phyloP scores from a whole-genome alignment of 2,113 vertebrate species.

The Furnarius figulus region DNA sequence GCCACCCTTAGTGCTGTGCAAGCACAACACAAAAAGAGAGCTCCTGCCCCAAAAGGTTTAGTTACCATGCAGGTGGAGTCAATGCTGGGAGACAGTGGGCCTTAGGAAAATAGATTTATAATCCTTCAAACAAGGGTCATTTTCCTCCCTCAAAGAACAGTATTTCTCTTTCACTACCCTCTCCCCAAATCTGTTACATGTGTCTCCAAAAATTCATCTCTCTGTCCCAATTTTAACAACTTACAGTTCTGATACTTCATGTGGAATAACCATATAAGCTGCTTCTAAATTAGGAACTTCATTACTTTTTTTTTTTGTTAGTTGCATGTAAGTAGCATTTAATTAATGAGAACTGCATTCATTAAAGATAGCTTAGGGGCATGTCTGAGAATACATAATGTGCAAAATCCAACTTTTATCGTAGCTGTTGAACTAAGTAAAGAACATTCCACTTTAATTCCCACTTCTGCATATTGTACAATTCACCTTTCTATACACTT shows the following conservation, averaged over 20 bases:
- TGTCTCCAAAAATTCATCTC: neutral
- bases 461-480: neutral
- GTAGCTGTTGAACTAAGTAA: neutral
- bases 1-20: neutral
- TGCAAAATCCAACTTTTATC: neutral
- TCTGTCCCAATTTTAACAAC: neutral
- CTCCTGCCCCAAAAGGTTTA: neutral
- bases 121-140: neutral
- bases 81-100: neutral
- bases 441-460: neutral
- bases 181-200: neutral
- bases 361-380: neutral
- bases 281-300: conserved; percentile 10
- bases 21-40: neutral
- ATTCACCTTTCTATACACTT: neutral
- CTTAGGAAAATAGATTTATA: neutral
- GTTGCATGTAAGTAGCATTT: neutral
- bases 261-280: neutral
- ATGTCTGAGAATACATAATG: neutral
- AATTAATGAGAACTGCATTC: neutral
- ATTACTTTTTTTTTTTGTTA: neutral
- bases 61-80: neutral
- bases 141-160: neutral
- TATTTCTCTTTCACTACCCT: neutral
- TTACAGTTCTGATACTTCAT: neutral